Conservation (phyloP, 2,113 vertebrate genomes). For the Melanerpes aurifrons region DNA sequence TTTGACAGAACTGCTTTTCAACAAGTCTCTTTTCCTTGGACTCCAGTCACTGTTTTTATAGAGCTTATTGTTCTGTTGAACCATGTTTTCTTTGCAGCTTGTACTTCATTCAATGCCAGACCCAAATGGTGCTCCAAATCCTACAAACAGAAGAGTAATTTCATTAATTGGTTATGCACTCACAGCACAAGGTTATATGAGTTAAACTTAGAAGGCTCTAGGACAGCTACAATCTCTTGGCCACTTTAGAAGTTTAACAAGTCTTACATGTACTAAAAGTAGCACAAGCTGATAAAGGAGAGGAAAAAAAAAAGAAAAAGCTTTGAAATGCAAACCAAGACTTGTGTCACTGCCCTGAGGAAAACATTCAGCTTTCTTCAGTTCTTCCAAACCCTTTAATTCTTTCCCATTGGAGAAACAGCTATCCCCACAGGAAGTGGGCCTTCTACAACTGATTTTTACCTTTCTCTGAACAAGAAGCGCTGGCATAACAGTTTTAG, state of each 20-base stretch:
- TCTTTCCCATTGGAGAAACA: neutral
- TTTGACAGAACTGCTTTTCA: constrained; percentile 76
- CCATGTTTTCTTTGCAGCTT: constrained; percentile 99
- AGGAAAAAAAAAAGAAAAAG: neutral
- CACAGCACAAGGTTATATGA: neutral
- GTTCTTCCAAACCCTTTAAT: neutral
- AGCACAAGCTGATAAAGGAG: neutral
- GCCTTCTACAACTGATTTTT: neutral
- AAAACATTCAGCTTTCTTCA: neutral
- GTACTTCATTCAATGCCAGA: constrained; percentile 94
- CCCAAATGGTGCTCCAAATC: constrained; percentile 97
- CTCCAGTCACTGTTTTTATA: constrained; percentile 97
- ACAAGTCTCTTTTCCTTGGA: constrained; percentile 96
- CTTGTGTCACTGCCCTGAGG: neutral
- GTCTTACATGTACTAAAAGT: neutral
- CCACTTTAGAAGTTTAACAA: neutral
- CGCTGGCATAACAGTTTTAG: neutral
- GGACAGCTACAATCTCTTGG: neutral
- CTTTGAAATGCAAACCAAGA: constrained; percentile 20
- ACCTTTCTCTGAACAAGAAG: neutral
- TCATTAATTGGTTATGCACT: neutral
- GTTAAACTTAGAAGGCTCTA: neutral
- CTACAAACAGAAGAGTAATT: constrained; percentile 72
- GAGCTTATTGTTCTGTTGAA: constrained; percentile 98
- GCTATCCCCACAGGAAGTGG: neutral